A percentile compares a stretch with the other conserved stretches of the same genome.
Conservation (phyloP, 2,797 vertebrate species). For the Urocyon cinereoargenteus region DNA sequence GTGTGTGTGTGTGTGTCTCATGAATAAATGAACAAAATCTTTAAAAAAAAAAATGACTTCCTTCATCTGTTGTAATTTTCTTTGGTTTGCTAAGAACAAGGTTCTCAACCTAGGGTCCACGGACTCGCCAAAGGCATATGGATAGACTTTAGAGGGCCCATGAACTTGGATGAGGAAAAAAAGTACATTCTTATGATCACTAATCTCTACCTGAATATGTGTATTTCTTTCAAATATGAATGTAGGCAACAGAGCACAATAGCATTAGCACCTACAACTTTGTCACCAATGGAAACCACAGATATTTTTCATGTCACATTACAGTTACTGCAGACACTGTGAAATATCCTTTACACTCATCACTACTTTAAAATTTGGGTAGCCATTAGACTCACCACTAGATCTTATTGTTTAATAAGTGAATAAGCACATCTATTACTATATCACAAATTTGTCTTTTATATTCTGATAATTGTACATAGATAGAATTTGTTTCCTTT, state of each 20-base stretch:
- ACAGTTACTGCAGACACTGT: neutral
- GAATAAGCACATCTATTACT: neutral
- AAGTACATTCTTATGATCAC: constrained; percentile 12
- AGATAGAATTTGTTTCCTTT: neutral
- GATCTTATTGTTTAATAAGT: constrained; percentile 31
- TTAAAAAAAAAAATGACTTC: neutral
- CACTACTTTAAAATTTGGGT: constrained; percentile 35
- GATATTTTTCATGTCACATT: neutral
- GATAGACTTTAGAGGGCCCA: neutral
- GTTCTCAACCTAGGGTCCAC: neutral
- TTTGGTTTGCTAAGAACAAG: constrained; percentile 3
- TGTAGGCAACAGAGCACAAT: constrained; percentile 37
- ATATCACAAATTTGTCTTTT: neutral
- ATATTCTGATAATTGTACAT: constrained; percentile 25
- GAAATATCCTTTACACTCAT: constrained; percentile 11
- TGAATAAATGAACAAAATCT: too few species aligned
- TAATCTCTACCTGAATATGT: constrained; percentile 53
- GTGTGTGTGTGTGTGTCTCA: too few species aligned
- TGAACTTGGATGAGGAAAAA: constrained; percentile 50
- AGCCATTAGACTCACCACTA: neutral
- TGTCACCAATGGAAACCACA: constrained; percentile 3
- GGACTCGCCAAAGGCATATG: neutral
- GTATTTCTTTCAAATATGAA: neutral
- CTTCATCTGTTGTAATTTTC: neutral
- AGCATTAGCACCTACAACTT: neutral